Evolutionary conservation across 2,113 vertebrate species (phyloP).

Genomic region (Myocastor coypus): DNA sequence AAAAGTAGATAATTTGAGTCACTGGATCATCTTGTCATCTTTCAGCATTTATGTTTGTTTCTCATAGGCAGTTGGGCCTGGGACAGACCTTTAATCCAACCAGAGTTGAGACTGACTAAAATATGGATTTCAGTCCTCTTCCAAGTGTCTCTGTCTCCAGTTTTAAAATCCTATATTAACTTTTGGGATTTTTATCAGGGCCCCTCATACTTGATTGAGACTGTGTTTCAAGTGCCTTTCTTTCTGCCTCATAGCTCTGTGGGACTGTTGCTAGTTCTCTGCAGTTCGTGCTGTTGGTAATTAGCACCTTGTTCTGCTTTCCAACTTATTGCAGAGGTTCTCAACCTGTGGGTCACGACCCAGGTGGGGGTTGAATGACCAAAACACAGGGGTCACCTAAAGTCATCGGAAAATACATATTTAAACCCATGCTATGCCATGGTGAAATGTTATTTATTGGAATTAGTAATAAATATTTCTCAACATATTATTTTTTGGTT

Average conservation of each 20-base stretch:
- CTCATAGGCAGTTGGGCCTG: not conserved
- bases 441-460: too few relatives aligned
- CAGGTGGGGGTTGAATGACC: too few relatives aligned
- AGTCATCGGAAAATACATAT: too few relatives aligned
- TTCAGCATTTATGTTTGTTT: not conserved
- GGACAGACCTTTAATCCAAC: not conserved
- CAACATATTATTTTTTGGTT: too few relatives aligned
- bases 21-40: not conserved
- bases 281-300: accelerated
- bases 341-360: too few relatives aligned
- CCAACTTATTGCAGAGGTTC: not conserved
- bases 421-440: too few relatives aligned
- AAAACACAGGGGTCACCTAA: too few relatives aligned
- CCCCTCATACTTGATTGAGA: not conserved
- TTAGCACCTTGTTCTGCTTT: not conserved
- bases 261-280: not conserved
- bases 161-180: not conserved
- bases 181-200: not conserved
- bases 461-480: too few relatives aligned
- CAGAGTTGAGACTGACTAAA: not conserved
- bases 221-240: not conserved
- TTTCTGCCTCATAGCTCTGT: not conserved
- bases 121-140: not conserved
- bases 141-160: not conserved
- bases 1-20: not conserved